These are phyloP conservation scores for Apeira syringaria DNA, from an alignment of 2,888 invertebrate genomes.

Conservation along the genomic window DNA sequence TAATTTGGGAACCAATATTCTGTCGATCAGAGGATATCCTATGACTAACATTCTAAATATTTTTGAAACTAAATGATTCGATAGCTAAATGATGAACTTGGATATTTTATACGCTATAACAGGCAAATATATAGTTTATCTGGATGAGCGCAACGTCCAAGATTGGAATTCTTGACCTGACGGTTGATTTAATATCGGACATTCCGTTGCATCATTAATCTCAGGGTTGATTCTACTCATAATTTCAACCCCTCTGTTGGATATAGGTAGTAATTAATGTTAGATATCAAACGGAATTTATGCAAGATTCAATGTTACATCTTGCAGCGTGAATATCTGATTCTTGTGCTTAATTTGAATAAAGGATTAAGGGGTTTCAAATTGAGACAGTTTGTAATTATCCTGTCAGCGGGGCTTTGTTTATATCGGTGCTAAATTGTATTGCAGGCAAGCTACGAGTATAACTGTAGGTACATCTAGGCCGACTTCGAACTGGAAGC, in stretches of 20 bases:
- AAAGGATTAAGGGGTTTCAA: constrained; percentile 6
- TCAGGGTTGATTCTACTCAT: constrained; percentile 37
- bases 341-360: constrained; percentile 8
- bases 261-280: constrained; percentile 51
- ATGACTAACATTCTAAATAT: too few species aligned
- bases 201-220: constrained; percentile 53
- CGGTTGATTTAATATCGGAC: constrained; percentile 32
- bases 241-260: constrained; percentile 31
- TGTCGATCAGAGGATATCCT: too few species aligned
- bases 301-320: constrained; percentile 5
- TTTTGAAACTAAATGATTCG: too few species aligned
- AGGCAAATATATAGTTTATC: too few species aligned
- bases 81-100: too few species aligned
- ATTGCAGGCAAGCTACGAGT: too few species aligned
- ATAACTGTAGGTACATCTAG: too few species aligned
- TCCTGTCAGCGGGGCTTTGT: background rate
- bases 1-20: too few species aligned
- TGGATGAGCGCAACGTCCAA: too few species aligned
- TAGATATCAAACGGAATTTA: constrained; percentile 40
- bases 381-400: constrained; percentile 5
- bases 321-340: constrained; percentile 3
- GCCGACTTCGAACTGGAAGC: too few species aligned
- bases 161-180: background rate
- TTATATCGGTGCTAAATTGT: background rate
- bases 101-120: too few species aligned